Evolutionary conservation across 1,140 invertebrate genomes (phyloP).

Genomic region (Berghia stephanieae): DNA sequence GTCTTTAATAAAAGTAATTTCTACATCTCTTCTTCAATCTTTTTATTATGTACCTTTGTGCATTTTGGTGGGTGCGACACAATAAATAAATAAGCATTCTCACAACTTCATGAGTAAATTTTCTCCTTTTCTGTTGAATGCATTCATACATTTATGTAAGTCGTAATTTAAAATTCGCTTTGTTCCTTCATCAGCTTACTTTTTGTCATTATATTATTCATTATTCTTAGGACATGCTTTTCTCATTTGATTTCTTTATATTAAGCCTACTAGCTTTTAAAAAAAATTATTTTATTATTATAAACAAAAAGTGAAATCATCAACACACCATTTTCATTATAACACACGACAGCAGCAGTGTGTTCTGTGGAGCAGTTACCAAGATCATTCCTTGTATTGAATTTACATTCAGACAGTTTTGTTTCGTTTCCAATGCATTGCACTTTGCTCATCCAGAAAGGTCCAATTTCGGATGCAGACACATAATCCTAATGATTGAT

Average conservation of each 20-base stretch:
- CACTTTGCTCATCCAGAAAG: slow-evolving; percentile 55
- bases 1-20: no score
- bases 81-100: no score
- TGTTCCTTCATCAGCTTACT: no score
- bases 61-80: no score
- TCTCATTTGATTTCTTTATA: not conserved
- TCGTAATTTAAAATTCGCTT: no score
- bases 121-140: no score
- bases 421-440: slow-evolving; percentile 52
- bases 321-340: slow-evolving; percentile 46
- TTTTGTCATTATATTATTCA: no score
- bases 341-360: slow-evolving; percentile 54
- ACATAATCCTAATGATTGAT: slow-evolving; percentile 12
- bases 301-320: not conserved
- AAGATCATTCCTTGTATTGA: slow-evolving; percentile 39
- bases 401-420: slow-evolving; percentile 42
- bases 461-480: slow-evolving; percentile 38
- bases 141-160: no score
- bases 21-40: no score
- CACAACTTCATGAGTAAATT: no score
- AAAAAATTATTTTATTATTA: not conserved
- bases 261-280: not conserved
- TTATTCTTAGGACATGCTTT: no score
- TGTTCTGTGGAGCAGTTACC: slow-evolving; percentile 50
- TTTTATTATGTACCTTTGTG: no score